Conservation (phyloP, 2,888 invertebrate genomes). For the Drosophila limbata region DNA sequence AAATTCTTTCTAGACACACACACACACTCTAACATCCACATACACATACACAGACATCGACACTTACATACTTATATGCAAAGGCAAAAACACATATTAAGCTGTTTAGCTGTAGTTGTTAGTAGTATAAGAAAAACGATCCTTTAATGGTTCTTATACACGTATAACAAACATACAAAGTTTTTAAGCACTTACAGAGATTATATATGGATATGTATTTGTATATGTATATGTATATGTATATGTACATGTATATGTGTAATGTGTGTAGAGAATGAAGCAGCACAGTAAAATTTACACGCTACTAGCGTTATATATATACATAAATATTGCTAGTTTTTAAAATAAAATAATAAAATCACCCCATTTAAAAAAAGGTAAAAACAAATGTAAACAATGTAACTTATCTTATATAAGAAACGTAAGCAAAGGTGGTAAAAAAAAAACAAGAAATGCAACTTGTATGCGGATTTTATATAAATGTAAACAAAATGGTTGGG, state of each 20-base stretch:
- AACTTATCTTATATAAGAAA: constrained; percentile 51
- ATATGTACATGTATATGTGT: constrained; percentile 48
- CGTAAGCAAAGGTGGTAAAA: constrained; percentile 46
- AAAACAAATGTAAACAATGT: constrained; percentile 59
- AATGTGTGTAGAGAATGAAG: constrained; percentile 25
- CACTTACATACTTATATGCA: constrained; percentile 32
- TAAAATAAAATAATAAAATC: constrained; percentile 57
- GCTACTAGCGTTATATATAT: constrained; percentile 60
- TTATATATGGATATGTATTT: constrained; percentile 39
- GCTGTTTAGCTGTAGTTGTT: constrained; percentile 23
- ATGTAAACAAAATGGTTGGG: constrained; percentile 9
- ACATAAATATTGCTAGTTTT: constrained; percentile 63
- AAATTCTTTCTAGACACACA: constrained; percentile 11
- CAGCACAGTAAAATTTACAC: constrained; percentile 64
- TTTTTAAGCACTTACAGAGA: constrained; percentile 52
- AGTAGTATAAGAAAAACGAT: constrained; percentile 10
- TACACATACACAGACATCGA: constrained; percentile 24
- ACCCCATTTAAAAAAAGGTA: constrained; percentile 31
- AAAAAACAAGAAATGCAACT: constrained; percentile 22
- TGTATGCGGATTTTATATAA: constrained; percentile 42
- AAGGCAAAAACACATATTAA: constrained; percentile 35
- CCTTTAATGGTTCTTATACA: constrained; percentile 10
- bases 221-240: constrained; percentile 38
- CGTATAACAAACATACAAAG: constrained; percentile 37
- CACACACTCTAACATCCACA: constrained; percentile 14